Conservation (phyloP, 2,113 vertebrate species). For the Tyto alba region DNA sequence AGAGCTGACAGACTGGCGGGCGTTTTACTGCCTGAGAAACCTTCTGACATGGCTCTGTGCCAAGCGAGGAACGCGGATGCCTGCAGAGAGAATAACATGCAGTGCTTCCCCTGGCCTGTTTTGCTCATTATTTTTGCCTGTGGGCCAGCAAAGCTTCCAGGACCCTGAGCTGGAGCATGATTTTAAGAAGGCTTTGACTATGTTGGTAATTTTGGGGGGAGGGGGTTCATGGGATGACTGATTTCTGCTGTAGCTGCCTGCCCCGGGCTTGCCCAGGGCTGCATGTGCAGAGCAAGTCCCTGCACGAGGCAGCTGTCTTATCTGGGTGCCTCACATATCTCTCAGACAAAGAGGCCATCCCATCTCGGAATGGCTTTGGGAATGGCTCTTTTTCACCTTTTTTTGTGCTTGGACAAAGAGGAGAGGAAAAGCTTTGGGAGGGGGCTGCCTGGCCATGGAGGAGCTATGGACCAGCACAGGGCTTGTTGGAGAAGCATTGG, state of each 20-base stretch:
- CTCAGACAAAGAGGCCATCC: background rate
- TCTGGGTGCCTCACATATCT: background rate
- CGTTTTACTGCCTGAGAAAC: background rate
- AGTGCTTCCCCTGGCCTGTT: background rate
- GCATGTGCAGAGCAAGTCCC: background rate
- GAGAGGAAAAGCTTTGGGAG: background rate
- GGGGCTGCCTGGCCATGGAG: background rate
- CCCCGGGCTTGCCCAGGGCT: background rate
- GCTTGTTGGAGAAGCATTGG: rapidly evolving
- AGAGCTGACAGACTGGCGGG: background rate
- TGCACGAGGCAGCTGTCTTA: background rate
- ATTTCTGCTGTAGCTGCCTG: background rate
- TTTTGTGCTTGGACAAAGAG: background rate
- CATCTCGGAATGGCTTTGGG: background rate
- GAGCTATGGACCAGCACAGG: background rate
- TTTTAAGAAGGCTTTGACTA: background rate
- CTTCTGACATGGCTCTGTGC: background rate
- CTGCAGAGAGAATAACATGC: background rate
- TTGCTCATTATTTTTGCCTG: background rate
- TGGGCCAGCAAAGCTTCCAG: background rate
- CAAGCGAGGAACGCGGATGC: rapidly evolving
- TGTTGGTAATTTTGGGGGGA: rapidly evolving
- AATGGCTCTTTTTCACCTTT: background rate
- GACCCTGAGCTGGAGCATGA: background rate
- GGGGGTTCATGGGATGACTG: background rate